Evolutionary conservation across 1,140 invertebrate species (phyloP), one percentile per base, ranked within the genome.

Genomic region (Cherax destructor): DNA sequence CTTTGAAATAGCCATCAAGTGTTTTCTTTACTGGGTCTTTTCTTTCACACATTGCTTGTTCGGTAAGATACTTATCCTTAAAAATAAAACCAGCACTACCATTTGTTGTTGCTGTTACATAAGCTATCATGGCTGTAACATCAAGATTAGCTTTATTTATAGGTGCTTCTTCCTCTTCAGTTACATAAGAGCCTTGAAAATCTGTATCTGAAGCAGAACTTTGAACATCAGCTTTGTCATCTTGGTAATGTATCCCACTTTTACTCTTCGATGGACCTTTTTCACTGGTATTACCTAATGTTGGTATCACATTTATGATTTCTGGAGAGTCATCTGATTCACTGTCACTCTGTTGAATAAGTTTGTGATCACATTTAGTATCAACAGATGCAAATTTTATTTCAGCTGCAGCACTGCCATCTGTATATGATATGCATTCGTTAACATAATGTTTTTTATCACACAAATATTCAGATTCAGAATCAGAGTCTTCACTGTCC

Each of bases 41-140:
- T 83, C 90, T 91, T 49, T 91, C 90, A 81, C 90, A 91, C 41
- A 24, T 65, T 30, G 90, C 90, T 74, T 91, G 90, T 61, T 91
- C 84, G 61, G 77, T 83, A n/a, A 91, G 30, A 41, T 87, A 69
- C 59, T 80, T 86, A 61, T 91, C 89, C 65, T 85, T 52, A 72
- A 91, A 91, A 16, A 69, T 18, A 49, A 80, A 91, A 80, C 86
- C 80, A 4, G 83, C 83, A 7, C 83, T 52, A 49, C 83, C 89
- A 91, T 91, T 91, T 52, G 83, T 13, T 30, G 89, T 91, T n/a
- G 89, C 80, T 56, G 83, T 69, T 1, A 91, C 89, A 81, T 91
- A 91, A 30, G 89, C 89, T 13, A 91, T 91, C 83, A 91, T 86
- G 49, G 89, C 89, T 80, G 89, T 91, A 30, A 91, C 83, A 76